Base-by-base conservation (phyloP, 2,797 vertebrate genomes). In the Cossypha dichroa region DNA sequence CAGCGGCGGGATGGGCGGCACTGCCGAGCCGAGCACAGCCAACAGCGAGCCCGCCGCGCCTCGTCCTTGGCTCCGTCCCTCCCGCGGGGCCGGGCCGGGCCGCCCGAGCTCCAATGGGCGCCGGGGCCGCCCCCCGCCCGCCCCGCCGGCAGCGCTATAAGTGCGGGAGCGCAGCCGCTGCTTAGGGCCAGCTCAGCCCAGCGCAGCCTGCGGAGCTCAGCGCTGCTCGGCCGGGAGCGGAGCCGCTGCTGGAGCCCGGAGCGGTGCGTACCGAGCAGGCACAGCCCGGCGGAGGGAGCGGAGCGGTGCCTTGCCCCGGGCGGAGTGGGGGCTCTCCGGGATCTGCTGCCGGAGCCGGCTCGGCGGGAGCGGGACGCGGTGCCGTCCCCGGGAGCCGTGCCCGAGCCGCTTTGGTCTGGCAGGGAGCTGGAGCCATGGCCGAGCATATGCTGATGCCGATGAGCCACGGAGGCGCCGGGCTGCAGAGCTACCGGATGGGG, bases 371-470 rank as follows among this genome's bases (percentile, higher is more conserved):
- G 90, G 82, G 85, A 11, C 62, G 70, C 72, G 31, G 75, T 2
- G 92, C 62, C 9, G 66, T 26, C 17, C 8, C 13, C 58, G 45
- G 88, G 75, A 76, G 72, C 91, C 52, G 51, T n/a, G 64, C 20
- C 55, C 59, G 78, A 95, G 90, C 55, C 23, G 46, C 23, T 45
- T 72, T 95, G 54, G 6, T 22, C 97, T 93, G 59, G 92, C 91
- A 97, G 91, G 96, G 93, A 86, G 40, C 84, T 6, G 85, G 97
- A 96, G 98, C 96, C 87, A 99, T 99, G 99, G 99, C 98, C 21
- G 99, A 99, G 96, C 99, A 99, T 94, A 98, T 99, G 98, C 99
- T 99, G 99, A 99, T 99, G 98, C 97, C 99, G 85, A 98, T 99
- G 98, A 98, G 98, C 98, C 99, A 99, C 96, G 97, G 98, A 6